Evolutionary conservation across 2,888 invertebrate genomes (phyloP), one percentile per base, ranked within the genome.

Genomic region (Eueremaeus valkanovi): DNA sequence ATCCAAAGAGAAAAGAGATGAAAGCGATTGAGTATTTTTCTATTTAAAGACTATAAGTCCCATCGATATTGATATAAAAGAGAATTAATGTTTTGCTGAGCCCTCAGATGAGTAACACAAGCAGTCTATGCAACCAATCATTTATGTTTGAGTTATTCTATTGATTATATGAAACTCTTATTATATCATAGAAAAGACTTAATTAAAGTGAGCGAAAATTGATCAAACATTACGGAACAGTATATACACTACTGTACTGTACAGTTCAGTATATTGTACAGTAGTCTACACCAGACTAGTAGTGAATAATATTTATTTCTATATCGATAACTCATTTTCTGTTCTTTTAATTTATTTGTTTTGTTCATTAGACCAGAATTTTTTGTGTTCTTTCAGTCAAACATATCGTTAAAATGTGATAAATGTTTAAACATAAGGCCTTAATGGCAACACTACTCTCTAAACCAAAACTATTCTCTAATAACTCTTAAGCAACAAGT

Each of bases 31-130:
- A 5, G 11, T 36, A 36, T 36, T 8, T 36, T 36, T 8, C 18
- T 49, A n/a, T 11, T 9, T n/a, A n/a, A 11, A 11, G 16, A 49
- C 16, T n/a, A n/a, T 49, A 9, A 49, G 16, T 16, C 6, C 16
- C 18, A 18, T 21, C 21, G 61, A 61, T 61, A 61, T 61, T 29
- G 61, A 29, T 61, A 31, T 29, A 31, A 27, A 61, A 61, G 9
- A 61, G 29, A 61, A 61, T 61, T 61, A 61, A 61, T 61, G 61
- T 61, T 61, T 61, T 61, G 61, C 29, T 61, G 31, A 61, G 31
- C 31, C 13, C 55, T n/a, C 9, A 21, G 31, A 61, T 11, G 27
- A 31, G 31, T 61, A 29, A 31, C 16, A 29, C 29, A 61, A 24
- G n/a, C 18, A 55, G 55, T 13, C n/a, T 16, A 18, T 13, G 18